Base-by-base conservation (phyloP, 92 coral and sea anemone genomes). In the Siderastrea radians region DNA sequence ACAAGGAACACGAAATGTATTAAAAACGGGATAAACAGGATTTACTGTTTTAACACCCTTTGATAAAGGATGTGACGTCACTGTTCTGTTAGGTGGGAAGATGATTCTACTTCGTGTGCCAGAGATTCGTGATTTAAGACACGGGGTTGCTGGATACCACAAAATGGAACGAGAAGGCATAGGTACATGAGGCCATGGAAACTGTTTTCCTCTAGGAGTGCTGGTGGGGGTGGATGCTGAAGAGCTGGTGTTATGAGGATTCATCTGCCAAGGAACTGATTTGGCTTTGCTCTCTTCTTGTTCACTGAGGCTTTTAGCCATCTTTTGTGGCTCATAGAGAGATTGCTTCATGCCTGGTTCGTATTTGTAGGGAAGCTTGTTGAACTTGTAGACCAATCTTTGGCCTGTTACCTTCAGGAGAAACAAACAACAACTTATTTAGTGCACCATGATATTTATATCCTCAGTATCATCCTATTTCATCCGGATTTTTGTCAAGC, bases 351-450 rank as follows among this genome's bases (percentile, higher is more conserved):
- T 59, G 4, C 74, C 90, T 14, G 94, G 94, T 60, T 83, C 84
- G 65, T 85, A 84, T 67, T 92, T 91, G 63, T 84, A 87, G 0
- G 93, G 90, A 52, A 90, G 90, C 46, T 90, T 90, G 79, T 68
- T 84, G 44, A 94, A 92, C 77, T 81, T 92, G 94, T 94, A 92
- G 4, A 94, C 98, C 53, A 94, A 87, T 46, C 88, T 90, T 83
- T 94, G 94, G 9, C 98, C 94, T 38, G 92, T 86, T 14, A 94
- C 98, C 98, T 57, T 52, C 7, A 46, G 14, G 59, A 1, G 3
- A n/a, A 81, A 15, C 2, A n/a, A 6, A 47, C 3, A 38, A 5
- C 3, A 10, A 10, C 43, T 70, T 1, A 19, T 67, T 26, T n/a
- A 69, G 19, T 48, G 52, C 46, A 43, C 2, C 4, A 46, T 45